Base-by-base conservation (phyloP, 2,797 vertebrate genomes). In the Manis javanica region DNA sequence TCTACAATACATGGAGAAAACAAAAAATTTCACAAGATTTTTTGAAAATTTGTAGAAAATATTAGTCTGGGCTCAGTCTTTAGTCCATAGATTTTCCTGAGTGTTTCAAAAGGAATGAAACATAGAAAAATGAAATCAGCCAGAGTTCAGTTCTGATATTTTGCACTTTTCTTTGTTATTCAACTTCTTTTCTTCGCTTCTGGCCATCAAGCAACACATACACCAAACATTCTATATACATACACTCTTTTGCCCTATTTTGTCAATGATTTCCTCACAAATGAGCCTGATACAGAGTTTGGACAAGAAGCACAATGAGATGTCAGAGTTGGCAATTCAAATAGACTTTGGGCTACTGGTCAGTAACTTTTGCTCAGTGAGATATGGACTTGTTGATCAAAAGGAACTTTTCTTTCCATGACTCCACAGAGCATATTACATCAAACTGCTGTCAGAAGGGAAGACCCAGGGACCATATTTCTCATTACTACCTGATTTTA, bases 351-450 rank as follows among this genome's bases (percentile, higher is more conserved):
- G 63, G 24, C 39, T 81, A 39, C 51, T 91, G 74, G 29, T 79
- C 61, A 85, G 66, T 61, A 83, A 29, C n/a, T 93, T 90, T 93
- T 93, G 37, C 23, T 81, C 55, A 74, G 0, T 51, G 23, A 13
- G 24, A 5, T 90, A 77, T 57, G 88, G 77, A 87, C 26, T 69
- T 83, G 16, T 49, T 51, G 37, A 87, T 63, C 51, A 72, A 82
- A 95, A 88, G 39, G 23, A 92, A 88, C 75, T 81, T 90, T 84
- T 90, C 49, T 79, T 34, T 66, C 26, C 31, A 3, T 59, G 37
- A 77, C 51, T 85, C 18, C 68, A 81, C 5, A 82, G 42, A 84
- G 12, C 23, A 71, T 78, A 14, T 66, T 46, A 39, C 85, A 72
- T 92, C 63, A 92, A n/a, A 4, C 29, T 59, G 23, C 42, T 49